Base-by-base conservation (phyloP, 2,888 invertebrate genomes). In the Drosophila rubida region DNA sequence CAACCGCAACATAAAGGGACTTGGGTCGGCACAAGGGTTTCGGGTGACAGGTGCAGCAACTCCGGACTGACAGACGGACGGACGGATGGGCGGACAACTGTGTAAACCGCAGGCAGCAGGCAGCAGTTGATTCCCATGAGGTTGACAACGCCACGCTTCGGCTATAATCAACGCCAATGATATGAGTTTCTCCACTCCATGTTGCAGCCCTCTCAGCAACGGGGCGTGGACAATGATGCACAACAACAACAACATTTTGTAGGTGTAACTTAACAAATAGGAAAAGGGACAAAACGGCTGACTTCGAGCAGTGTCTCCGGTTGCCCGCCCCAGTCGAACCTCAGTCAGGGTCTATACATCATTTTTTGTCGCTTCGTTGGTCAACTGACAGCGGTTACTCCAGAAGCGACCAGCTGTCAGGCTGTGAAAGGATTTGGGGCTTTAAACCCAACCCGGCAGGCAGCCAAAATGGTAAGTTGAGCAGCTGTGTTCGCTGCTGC, bases 311-410 rank as follows among this genome's bases (percentile, higher is more conserved):
- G 35, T 30, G 2, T 11, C 30, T 30, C 30, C 30, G 30, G 32
- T 32, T n/a, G 2, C n/a, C 11, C 16, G n/a, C n/a, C n/a, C n/a
- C n/a, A n/a, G n/a, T n/a, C n/a, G n/a, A n/a, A n/a, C n/a, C 45
- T 54, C 48, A 61, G 49, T 55, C 46, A 39, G 58, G 1, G 2
- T 19, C 55, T 55, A 44, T 78, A 84, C 69, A 75, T 80, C 81
- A 81, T 82, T 85, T 85, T 80, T 79, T 70, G 74, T 66, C 80
- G 68, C 77, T 82, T 82, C 76, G 63, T 53, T 79, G 69, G 79
- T 48, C 55, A 80, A 49, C 72, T 68, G 86, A 80, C 85, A 69
- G 69, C 75, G 54, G 55, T 61, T 61, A 32, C 60, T 61, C 48
- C 35, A 25, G 19, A 41, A 41, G 19, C 41, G 35, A 30, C 23